Evolutionary conservation across 2,888 invertebrate genomes (phyloP), one percentile per base, ranked within the genome.

Genomic region (Sabellastarte sp.): DNA sequence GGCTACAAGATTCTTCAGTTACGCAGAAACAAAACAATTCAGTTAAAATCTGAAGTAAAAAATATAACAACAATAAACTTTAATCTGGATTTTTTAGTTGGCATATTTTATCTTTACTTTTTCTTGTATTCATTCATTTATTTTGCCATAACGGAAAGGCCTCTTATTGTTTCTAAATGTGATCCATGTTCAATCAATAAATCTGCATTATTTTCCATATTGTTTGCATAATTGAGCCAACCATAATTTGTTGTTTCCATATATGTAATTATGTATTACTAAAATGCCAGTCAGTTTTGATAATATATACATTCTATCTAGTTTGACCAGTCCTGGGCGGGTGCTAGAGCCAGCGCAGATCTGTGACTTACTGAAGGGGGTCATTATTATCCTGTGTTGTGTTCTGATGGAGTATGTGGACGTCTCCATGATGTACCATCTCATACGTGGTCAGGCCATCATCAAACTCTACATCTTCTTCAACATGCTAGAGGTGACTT

Each of bases 401-500:
- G 68, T 80, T 15, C 84, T 92, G 64, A 92, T 97, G 88, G 90
- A 92, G 78, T 92, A 93, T 77, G 91, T 99, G 70, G 99, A 99
- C 83, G 96, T 95, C 51, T 97, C 96, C 74, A 93, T 98, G 88
- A 90, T 98, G 87, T 99, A 99, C 85, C 98, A 99, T 84, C 87
- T 97, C 76, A 85, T 87, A 10, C 78, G 86, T 60, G 96, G 96
- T 77, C 99, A 99, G 82, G 96, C 97, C 72, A 95, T 98, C 68
- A 98, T 99, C 85, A 99, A 99, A 81, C 86, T 99, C 72, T 99
- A 99, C 82, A 96, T 99, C 81, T 97, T 99, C 86, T 99, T 95
- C 85, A 99, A 99, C 84, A 99, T 99, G 96, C 86, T 99, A 65
- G 99, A 99, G 87, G 95, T 96, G 80, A 76, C 78, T 63, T 10